A percentile compares a stretch with the other conserved stretches of the same genome.
These are phyloP conservation scores for Oplegnathus fasciatus DNA, from an alignment of 2,113 vertebrate species.

Conservation along the genomic window DNA sequence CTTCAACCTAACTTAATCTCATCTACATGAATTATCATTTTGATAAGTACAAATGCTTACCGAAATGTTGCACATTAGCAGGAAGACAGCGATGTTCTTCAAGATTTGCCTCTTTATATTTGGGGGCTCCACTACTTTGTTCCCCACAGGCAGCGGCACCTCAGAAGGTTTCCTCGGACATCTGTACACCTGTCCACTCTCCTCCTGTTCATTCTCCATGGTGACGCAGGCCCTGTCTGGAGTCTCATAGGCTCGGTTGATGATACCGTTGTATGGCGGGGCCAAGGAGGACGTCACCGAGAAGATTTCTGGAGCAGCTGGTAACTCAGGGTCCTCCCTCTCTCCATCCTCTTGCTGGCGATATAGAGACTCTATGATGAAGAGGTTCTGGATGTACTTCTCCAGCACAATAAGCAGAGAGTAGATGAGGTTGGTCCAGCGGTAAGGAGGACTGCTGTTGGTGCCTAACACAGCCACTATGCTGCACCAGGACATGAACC, in stretches of 20 bases:
- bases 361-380: constrained; percentile 94
- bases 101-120: constrained; percentile 87
- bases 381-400: constrained; percentile 96
- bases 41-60: constrained; percentile 70
- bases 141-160: constrained; percentile 59
- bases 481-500: constrained; percentile 98
- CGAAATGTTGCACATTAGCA: constrained; percentile 90
- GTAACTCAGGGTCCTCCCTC: constrained; percentile 72
- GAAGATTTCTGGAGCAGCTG: constrained; percentile 84
- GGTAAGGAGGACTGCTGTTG: constrained; percentile 80
- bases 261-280: constrained; percentile 82
- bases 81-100: constrained; percentile 92
- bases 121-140: constrained; percentile 50
- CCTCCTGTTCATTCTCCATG: constrained; percentile 73
- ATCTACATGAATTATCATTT: background rate
- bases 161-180: constrained; percentile 71
- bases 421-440: constrained; percentile 93
- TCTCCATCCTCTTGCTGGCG: constrained; percentile 81
- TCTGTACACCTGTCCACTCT: constrained; percentile 62
- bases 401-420: constrained; percentile 91
- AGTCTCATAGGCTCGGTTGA: constrained; percentile 80
- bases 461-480: constrained; percentile 89
- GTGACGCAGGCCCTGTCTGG: constrained; percentile 57
- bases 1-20: background rate
- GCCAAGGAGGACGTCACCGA: constrained; percentile 83